Conservation (phyloP, 2,888 invertebrate species). For the Tineola bisselliella region DNA sequence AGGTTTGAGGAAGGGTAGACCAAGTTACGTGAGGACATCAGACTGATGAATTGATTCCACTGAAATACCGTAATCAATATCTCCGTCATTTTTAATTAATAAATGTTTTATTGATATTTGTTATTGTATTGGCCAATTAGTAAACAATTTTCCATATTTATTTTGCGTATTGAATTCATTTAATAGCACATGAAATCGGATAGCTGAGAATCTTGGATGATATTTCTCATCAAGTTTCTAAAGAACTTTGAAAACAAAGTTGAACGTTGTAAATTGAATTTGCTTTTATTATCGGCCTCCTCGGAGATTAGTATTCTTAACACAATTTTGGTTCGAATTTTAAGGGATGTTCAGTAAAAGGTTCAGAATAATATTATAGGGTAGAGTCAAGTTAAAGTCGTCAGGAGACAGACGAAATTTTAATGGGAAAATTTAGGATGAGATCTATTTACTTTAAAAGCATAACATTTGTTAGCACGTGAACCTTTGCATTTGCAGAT, state of each 20-base stretch:
- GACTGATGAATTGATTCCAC: too few species aligned
- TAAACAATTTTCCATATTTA: neutral
- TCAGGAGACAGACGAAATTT: neutral
- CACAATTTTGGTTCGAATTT: slow-evolving; percentile 8
- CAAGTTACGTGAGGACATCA: too few species aligned
- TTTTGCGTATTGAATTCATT: neutral
- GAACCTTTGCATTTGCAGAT: too few species aligned
- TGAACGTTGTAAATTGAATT: slow-evolving; percentile 11
- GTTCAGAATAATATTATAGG: neutral
- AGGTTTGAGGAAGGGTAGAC: too few species aligned
- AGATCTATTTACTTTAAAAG: neutral
- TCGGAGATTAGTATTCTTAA: slow-evolving; percentile 13
- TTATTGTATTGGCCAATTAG: too few species aligned
- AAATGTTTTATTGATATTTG: too few species aligned
- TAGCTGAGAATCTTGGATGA: neutral
- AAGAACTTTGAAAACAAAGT: slow-evolving; percentile 11
- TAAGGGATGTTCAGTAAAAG: slow-evolving; percentile 8
- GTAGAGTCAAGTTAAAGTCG: neutral
- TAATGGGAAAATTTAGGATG: neutral
- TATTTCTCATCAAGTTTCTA: slow-evolving; percentile 7
- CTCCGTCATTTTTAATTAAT: too few species aligned
- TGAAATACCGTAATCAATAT: too few species aligned
- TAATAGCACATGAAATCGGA: neutral
- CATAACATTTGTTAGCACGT: too few species aligned
- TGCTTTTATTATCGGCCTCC: slow-evolving; percentile 11